These are phyloP conservation scores for Laupala kohalensis DNA, from an alignment of 1,140 invertebrate genomes.

Conservation along the genomic window DNA sequence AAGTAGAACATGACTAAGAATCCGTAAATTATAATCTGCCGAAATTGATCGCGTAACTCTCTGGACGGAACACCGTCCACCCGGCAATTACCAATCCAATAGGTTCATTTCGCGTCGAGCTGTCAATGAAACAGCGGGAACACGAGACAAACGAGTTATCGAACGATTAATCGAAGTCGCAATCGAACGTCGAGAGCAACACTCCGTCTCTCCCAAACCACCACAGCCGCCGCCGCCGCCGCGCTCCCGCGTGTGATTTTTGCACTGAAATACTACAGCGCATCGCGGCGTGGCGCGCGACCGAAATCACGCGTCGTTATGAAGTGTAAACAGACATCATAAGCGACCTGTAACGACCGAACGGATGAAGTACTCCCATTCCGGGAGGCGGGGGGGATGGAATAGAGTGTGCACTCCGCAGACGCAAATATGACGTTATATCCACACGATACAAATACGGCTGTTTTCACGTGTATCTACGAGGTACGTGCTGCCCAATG, in stretches of 20 bases:
- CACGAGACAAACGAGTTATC: too few species aligned
- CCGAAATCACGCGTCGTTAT: background rate
- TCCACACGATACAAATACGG: background rate
- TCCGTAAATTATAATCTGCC: too few species aligned
- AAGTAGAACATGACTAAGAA: too few species aligned
- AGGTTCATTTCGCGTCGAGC: background rate
- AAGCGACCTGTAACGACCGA: background rate
- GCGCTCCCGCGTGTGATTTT: background rate
- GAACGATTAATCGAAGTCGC: too few species aligned
- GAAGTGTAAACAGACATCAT: background rate
- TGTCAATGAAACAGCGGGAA: background rate
- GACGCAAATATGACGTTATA: background rate
- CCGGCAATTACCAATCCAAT: background rate
- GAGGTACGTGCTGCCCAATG: background rate
- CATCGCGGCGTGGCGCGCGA: background rate
- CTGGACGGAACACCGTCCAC: too few species aligned
- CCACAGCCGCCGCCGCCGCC: too few species aligned
- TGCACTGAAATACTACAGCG: background rate
- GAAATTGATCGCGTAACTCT: too few species aligned
- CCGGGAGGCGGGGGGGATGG: too few species aligned
- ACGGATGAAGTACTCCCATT: background rate
- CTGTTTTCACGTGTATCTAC: background rate
- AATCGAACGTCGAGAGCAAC: too few species aligned
- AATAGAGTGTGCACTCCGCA: too few species aligned
- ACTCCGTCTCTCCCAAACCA: too few species aligned